Evolutionary conservation across 1,140 invertebrate genomes (phyloP), one percentile per base, ranked within the genome.

Genomic region (Leucophenga varia): DNA sequence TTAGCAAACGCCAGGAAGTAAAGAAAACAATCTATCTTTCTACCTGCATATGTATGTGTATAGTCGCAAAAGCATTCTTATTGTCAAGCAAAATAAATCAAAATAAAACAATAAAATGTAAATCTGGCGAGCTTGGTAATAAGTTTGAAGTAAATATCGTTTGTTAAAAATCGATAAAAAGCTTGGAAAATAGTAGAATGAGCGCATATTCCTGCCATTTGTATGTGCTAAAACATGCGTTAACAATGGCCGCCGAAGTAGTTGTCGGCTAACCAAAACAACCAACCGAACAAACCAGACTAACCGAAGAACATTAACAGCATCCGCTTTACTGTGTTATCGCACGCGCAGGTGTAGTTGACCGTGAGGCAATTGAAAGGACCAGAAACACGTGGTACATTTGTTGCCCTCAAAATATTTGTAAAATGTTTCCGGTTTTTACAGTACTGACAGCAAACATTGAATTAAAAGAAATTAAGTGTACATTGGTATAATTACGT

Each of bases 11-110:
- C 37, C 54, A 52, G 3, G 52, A 55, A 45, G 48, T 48, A 53
- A 49, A 37, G 36, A 53, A 37, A 49, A 57, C 61, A 64, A n/a
- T n/a, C n/a, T n/a, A n/a, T n/a, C n/a, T n/a, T n/a, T n/a, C n/a
- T n/a, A n/a, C n/a, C n/a, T n/a, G n/a, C n/a, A n/a, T n/a, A n/a
- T n/a, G n/a, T n/a, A n/a, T n/a, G n/a, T n/a, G n/a, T n/a, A n/a
- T n/a, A n/a, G n/a, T n/a, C n/a, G n/a, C n/a, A n/a, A n/a, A n/a
- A n/a, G n/a, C n/a, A n/a, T n/a, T n/a, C n/a, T n/a, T n/a, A n/a
- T n/a, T n/a, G n/a, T n/a, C n/a, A n/a, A 64, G 57, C 58, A 59
- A 54, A 51, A n/a, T n/a, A 45, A 36, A 43, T 37, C 52, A 46
- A 42, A 46, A 25, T 25, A 44, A 38, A 21, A 19, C 37, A 38